phyloP scores from a whole-genome alignment of 2,888 invertebrate genomes.

The Watsonalla cultraria region DNA sequence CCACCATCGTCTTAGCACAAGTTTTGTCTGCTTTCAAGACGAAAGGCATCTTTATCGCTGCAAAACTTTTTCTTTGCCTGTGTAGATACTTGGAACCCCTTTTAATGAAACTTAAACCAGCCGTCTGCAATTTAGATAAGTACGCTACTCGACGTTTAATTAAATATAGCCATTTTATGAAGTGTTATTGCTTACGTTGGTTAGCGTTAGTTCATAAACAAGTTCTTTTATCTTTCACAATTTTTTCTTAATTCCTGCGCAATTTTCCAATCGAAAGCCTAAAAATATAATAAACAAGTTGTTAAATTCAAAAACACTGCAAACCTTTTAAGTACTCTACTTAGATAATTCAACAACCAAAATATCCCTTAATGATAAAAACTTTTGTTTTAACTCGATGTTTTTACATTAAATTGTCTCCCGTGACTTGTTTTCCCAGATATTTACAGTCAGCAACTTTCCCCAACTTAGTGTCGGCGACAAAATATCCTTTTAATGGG shows the following conservation, averaged over 20 bases:
- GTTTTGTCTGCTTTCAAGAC: conserved; percentile 55
- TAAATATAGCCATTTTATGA: conserved; percentile 38
- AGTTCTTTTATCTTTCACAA: too few species aligned
- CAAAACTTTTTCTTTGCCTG: conserved; percentile 63
- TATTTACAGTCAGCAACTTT: conserved; percentile 72
- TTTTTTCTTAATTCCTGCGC: too few species aligned
- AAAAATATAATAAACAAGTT: too few species aligned
- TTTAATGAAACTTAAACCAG: conserved; percentile 68
- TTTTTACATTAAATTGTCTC: conserved; percentile 47
- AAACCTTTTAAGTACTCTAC: background rate
- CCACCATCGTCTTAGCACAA: conserved; percentile 44
- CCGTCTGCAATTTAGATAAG: conserved; percentile 63
- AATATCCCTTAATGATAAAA: conserved; percentile 18
- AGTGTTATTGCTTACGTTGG: background rate
- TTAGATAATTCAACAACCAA: conserved; percentile 11
- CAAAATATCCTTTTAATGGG: conserved; percentile 77
- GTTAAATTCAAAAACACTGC: too few species aligned
- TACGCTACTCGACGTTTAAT: conserved; percentile 51
- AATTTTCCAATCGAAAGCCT: too few species aligned
- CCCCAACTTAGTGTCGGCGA: conserved; percentile 64
- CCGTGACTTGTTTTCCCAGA: conserved; percentile 57
- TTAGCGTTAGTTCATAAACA: background rate
- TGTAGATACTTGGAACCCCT: conserved; percentile 47
- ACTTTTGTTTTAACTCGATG: conserved; percentile 45
- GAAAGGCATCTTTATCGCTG: conserved; percentile 69